phyloP scores from a whole-genome alignment of 2,888 invertebrate species.

The Stratiomys singularior region DNA sequence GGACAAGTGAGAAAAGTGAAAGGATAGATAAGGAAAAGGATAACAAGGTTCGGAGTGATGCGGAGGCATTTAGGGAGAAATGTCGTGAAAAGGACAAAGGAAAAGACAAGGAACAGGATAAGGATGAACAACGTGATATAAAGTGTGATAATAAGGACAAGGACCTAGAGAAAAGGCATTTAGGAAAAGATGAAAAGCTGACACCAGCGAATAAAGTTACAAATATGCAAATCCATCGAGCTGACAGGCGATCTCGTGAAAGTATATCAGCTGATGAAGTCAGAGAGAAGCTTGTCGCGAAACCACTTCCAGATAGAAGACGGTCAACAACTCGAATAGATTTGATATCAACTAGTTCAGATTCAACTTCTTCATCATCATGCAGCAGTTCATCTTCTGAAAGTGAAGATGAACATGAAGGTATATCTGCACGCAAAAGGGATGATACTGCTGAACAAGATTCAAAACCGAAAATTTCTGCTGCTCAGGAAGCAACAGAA shows the following conservation, averaged over 20 bases:
- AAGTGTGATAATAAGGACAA: neutral
- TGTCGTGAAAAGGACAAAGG: conserved; percentile 47
- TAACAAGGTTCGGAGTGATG: conserved; percentile 56
- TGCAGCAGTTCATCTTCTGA: conserved; percentile 70
- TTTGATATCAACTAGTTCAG: conserved; percentile 66
- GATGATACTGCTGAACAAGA: neutral
- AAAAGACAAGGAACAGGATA: conserved; percentile 53
- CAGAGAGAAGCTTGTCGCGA: conserved; percentile 59
- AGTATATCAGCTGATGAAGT: conserved; percentile 54
- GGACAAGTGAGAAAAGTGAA: conserved; percentile 58
- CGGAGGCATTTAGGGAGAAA: conserved; percentile 54
- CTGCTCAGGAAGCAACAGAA: too few relatives aligned
- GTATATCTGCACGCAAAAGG: neutral
- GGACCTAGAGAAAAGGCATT: conserved; percentile 7
- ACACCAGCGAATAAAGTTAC: neutral
- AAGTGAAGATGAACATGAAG: conserved; percentile 69
- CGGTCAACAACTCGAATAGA: conserved; percentile 43
- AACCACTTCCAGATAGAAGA: neutral
- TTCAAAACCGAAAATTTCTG: neutral
- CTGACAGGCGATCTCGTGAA: conserved; percentile 26
- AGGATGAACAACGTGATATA: conserved; percentile 48
- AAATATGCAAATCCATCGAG: neutral
- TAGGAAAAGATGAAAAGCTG: conserved; percentile 28
- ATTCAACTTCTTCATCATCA: conserved; percentile 70
- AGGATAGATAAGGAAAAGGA: conserved; percentile 59